Conservation (phyloP, 2,888 invertebrate species). For the Leistus spinibarbis region DNA sequence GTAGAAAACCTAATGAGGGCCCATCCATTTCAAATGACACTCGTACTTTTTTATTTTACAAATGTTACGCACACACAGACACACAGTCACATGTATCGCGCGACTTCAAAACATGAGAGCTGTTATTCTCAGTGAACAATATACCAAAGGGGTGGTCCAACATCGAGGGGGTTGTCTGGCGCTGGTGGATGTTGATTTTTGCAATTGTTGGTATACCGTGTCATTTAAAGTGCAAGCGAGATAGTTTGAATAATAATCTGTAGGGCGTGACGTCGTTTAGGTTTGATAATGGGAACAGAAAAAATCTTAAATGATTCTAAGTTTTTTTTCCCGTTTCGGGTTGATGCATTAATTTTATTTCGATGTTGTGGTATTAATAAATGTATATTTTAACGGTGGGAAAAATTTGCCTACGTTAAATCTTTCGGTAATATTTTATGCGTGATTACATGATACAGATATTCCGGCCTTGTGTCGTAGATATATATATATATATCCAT, state of each 20-base stretch:
- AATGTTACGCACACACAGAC: constrained; percentile 26
- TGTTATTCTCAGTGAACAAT: constrained; percentile 5
- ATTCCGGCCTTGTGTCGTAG: too few species aligned
- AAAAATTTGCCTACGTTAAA: too few species aligned
- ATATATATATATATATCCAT: too few species aligned
- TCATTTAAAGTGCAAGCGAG: background rate
- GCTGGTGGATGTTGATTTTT: constrained; percentile 17
- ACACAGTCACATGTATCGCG: too few species aligned
- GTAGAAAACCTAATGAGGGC: constrained; percentile 30
- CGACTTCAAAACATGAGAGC: background rate
- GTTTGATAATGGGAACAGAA: constrained; percentile 18
- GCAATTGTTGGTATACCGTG: background rate
- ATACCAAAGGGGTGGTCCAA: constrained; percentile 20
- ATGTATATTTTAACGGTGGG: too few species aligned
- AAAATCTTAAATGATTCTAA: constrained; percentile 11
- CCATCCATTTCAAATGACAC: constrained; percentile 23
- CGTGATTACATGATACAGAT: too few species aligned
- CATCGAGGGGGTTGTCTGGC: background rate
- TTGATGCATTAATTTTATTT: background rate
- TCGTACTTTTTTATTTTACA: constrained; percentile 34
- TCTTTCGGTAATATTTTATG: too few species aligned
- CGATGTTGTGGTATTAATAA: background rate
- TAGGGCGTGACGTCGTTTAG: constrained; percentile 24
- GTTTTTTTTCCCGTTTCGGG: background rate
- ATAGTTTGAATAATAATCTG: constrained; percentile 20